Conservation (phyloP, 2,888 invertebrate species). For the Prosapia bicincta region DNA sequence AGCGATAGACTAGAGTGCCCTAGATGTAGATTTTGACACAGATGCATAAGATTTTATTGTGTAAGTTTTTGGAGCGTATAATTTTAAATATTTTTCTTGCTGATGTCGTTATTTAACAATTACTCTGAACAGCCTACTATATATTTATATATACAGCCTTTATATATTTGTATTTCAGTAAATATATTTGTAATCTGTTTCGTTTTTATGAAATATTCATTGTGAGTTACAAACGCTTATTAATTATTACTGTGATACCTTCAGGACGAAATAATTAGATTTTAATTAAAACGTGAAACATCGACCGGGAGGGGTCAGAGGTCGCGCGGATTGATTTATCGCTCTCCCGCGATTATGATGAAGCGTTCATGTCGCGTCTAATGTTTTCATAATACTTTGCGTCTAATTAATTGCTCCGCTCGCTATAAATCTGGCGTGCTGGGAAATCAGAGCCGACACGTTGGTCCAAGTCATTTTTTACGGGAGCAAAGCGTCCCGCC, state of each 20-base stretch:
- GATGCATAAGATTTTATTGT: too few species aligned
- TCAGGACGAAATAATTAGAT: neutral
- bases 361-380: neutral
- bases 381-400: neutral
- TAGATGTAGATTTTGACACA: too few species aligned
- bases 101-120: too few species aligned
- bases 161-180: too few species aligned
- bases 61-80: too few species aligned
- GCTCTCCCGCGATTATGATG: neutral
- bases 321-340: neutral
- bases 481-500: neutral
- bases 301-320: neutral
- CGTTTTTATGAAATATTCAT: neutral
- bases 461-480: neutral
- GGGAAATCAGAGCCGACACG: too few species aligned
- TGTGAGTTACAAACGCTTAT: neutral
- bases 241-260: neutral
- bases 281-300: neutral
- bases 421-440: neutral
- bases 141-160: too few species aligned
- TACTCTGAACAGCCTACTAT: too few species aligned
- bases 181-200: too few species aligned
- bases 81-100: too few species aligned
- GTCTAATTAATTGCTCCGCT: neutral
- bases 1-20: too few species aligned